Conservation (phyloP, 2,888 invertebrate genomes). For the Chymomyza fuscimana region DNA sequence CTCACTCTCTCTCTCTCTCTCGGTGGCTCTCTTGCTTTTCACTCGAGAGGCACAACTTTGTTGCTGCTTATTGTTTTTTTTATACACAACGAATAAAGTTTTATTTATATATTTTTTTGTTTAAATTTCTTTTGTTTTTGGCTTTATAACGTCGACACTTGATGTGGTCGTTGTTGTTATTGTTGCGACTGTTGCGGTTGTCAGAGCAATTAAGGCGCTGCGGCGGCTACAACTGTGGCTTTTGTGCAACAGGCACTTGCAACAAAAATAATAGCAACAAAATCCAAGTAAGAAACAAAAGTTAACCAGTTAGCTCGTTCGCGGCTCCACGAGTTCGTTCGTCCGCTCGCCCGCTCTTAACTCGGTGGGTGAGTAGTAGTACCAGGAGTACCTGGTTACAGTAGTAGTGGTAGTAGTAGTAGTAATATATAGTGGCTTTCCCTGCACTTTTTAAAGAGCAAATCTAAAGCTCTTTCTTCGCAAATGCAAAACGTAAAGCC, state of each 20-base stretch:
- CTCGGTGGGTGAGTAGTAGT: constrained; percentile 32
- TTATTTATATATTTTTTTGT: neutral
- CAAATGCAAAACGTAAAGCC: neutral
- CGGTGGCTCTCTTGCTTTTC: neutral
- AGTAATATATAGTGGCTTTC: constrained; percentile 8
- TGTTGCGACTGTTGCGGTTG: constrained; percentile 1
- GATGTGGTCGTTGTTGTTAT: neutral
- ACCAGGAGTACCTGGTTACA: constrained; percentile 3
- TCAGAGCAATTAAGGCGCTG: constrained; percentile 14
- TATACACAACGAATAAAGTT: neutral
- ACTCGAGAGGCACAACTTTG: constrained; percentile 1
- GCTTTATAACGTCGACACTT: constrained; percentile 22
- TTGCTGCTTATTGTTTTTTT: constrained; percentile 2
- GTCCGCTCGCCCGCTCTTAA: neutral
- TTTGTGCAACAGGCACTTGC: constrained; percentile 36
- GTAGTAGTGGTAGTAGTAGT: constrained; percentile 16
- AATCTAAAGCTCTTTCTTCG: neutral
- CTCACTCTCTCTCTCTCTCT: constrained; percentile 3
- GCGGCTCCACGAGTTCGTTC: neutral
- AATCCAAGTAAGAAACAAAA: neutral
- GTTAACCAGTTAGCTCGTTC: constrained; percentile 6
- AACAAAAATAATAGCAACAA: neutral
- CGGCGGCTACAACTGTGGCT: constrained; percentile 19
- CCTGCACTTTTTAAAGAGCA: constrained; percentile 14
- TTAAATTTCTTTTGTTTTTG: constrained; percentile 17